A percentile compares a stretch with the other conserved stretches of the same genome.
phyloP scores from a whole-genome alignment of 2,888 invertebrate species.

The Lysandra bellargus region DNA sequence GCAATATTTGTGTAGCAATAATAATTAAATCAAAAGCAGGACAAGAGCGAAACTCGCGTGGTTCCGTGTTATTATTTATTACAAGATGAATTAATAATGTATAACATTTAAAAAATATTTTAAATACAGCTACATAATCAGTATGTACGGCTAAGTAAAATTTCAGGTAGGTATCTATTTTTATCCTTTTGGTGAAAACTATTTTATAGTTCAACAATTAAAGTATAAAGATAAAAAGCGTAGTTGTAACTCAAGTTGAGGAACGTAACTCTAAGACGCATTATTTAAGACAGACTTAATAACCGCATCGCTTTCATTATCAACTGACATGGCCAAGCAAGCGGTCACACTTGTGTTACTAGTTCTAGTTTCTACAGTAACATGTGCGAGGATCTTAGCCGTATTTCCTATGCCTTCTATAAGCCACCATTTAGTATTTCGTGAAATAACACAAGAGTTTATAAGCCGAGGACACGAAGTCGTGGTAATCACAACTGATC shows the following conservation, averaged over 20 bases:
- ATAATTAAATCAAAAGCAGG: not conserved
- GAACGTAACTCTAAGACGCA: not conserved
- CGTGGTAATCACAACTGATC: conserved; percentile 62
- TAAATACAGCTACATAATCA: no score
- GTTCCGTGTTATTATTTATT: not conserved
- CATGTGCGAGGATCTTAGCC: conserved; percentile 56
- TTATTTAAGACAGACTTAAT: not conserved
- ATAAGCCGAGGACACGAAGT: conserved; percentile 67
- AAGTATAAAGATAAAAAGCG: not conserved
- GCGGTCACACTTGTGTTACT: not conserved
- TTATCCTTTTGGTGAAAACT: no score
- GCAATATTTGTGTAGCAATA: not conserved
- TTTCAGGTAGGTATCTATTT: no score
- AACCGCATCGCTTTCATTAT: not conserved
- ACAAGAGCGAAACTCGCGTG: not conserved
- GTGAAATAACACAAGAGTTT: conserved; percentile 60
- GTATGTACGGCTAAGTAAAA: no score
- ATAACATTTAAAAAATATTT: no score
- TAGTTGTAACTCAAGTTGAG: not conserved
- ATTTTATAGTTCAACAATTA: no score
- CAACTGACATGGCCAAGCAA: not conserved
- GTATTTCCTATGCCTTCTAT: conserved; percentile 62
- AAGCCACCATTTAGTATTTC: conserved; percentile 69
- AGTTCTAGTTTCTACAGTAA: not conserved
- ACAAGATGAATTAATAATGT: no score